Conservation (phyloP, 2,888 invertebrate species). For the Pollenia griseotomentosa region DNA sequence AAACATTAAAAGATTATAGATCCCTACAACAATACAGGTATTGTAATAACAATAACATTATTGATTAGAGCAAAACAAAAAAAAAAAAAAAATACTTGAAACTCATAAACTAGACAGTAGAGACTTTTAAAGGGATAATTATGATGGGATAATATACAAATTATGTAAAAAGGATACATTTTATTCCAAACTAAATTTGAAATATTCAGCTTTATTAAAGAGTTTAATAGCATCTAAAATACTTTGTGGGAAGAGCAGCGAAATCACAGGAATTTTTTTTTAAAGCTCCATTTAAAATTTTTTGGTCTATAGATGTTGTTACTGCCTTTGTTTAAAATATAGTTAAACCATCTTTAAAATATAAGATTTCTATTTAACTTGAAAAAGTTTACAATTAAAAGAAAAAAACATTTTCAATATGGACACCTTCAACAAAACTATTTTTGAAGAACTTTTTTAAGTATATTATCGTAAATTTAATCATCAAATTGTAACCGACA, state of each 20-base stretch:
- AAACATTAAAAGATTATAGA: slow-evolving; percentile 49
- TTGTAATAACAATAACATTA: slow-evolving; percentile 66
- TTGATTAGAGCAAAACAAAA: slow-evolving; percentile 49
- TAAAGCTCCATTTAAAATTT: background rate
- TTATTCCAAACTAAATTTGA: background rate
- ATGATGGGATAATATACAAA: slow-evolving; percentile 15
- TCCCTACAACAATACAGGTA: slow-evolving; percentile 53
- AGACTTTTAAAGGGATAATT: background rate
- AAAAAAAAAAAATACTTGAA: slow-evolving; percentile 1
- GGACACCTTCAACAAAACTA: too few species aligned
- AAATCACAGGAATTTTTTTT: background rate
- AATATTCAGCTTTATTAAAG: background rate
- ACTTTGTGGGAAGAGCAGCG: background rate
- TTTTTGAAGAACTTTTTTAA: too few species aligned
- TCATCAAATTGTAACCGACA: too few species aligned
- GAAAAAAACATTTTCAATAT: too few species aligned
- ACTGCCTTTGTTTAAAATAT: too few species aligned
- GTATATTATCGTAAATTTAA: too few species aligned
- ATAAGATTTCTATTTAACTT: too few species aligned
- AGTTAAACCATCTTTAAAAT: too few species aligned
- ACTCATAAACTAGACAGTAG: background rate
- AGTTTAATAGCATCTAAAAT: background rate
- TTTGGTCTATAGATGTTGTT: too few species aligned
- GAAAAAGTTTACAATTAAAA: too few species aligned
- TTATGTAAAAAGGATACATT: slow-evolving; percentile 7